Evolutionary conservation across 1,140 invertebrate species (phyloP).

Genomic region (Leptestheria dahalacensis): DNA sequence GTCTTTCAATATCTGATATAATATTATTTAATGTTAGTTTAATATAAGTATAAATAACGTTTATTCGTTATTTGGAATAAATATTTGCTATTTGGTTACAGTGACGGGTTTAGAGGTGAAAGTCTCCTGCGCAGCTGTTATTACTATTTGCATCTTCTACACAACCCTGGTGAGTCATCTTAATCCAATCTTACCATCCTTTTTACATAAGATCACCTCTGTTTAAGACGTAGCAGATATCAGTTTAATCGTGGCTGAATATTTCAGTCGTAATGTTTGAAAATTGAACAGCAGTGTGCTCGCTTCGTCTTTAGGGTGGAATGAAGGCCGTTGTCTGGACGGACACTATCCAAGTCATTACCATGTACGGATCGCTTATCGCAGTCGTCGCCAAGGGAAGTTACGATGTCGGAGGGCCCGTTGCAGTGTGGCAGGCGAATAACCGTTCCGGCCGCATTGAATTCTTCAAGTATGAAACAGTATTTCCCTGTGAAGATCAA

Average conservation of each 20-base stretch:
- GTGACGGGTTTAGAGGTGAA: neutral
- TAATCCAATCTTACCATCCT: neutral
- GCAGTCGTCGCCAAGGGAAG: slow-evolving; percentile 52
- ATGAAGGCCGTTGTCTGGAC: slow-evolving; percentile 91
- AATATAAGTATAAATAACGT: too few species aligned
- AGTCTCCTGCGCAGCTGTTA: neutral
- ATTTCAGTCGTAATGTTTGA: slow-evolving; percentile 16
- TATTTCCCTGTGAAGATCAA: too few species aligned
- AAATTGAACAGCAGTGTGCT: neutral
- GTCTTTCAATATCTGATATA: too few species aligned
- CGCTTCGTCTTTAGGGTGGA: slow-evolving; percentile 49
- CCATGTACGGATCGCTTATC: slow-evolving; percentile 71
- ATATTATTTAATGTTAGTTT: too few species aligned
- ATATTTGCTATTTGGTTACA: neutral
- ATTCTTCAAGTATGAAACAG: slow-evolving; percentile 50
- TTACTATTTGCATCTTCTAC: slow-evolving; percentile 1
- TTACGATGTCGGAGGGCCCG: slow-evolving; percentile 49
- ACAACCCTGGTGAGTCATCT: neutral
- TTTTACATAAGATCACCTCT: too few species aligned
- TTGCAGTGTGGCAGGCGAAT: slow-evolving; percentile 48
- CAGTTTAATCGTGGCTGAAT: too few species aligned
- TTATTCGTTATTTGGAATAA: too few species aligned
- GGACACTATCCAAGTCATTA: slow-evolving; percentile 68
- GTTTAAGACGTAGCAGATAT: too few species aligned
- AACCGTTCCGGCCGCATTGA: slow-evolving; percentile 48